Conservation (phyloP, 1,140 invertebrate genomes). For the Drosophila punjabiensis region DNA sequence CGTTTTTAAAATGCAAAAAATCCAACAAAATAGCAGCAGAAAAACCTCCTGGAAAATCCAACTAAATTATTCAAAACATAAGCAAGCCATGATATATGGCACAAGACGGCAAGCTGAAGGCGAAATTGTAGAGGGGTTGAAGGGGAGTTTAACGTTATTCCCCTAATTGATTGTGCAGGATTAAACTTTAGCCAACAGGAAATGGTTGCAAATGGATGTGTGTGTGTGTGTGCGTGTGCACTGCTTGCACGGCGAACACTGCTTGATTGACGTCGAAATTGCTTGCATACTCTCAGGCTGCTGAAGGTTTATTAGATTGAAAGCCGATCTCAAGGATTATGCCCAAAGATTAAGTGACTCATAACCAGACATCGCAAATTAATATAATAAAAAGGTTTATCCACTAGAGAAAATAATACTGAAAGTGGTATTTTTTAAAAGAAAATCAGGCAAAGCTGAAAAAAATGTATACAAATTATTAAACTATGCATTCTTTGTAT, state of each 20-base stretch:
- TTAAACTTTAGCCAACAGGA: constrained; percentile 33
- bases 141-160: constrained; percentile 32
- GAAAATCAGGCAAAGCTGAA: too few species aligned
- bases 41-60: constrained; percentile 20
- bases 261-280: constrained; percentile 34
- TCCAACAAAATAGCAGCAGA: constrained; percentile 17
- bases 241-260: constrained; percentile 19
- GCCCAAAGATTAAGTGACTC: too few species aligned
- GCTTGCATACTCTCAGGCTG: constrained; percentile 35
- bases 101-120: constrained; percentile 12
- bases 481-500: too few species aligned
- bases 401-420: neutral
- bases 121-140: constrained; percentile 8
- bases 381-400: neutral
- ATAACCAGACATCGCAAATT: too few species aligned
- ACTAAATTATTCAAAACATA: constrained; percentile 79
- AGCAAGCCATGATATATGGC: constrained; percentile 68
- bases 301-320: neutral
- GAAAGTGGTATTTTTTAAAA: neutral
- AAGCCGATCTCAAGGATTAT: neutral
- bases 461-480: too few species aligned
- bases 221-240: neutral
- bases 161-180: constrained; percentile 54
- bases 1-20: constrained; percentile 70
- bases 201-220: constrained; percentile 29